Evolutionary conservation across 2,113 vertebrate species (phyloP).

Genomic region (Gyps fulvus): DNA sequence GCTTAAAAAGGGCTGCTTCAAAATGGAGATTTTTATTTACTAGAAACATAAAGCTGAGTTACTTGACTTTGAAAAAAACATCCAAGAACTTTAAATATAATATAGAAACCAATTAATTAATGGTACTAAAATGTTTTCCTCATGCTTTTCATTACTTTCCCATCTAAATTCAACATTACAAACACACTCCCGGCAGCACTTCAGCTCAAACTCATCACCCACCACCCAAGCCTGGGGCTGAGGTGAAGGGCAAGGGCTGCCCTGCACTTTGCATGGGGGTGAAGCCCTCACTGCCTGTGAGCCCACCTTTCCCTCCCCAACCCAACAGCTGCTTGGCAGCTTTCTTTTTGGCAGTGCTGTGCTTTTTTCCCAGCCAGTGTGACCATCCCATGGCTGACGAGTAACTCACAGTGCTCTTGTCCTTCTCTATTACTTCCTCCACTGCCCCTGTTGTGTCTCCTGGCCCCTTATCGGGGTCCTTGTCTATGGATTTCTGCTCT

Average conservation of each 20-base stretch:
- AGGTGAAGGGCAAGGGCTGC: background rate
- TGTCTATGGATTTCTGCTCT: background rate
- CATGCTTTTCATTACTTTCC: background rate
- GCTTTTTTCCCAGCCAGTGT: background rate
- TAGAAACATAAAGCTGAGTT: slow-evolving; percentile 6
- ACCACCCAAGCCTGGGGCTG: accelerated
- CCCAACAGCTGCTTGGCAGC: background rate
- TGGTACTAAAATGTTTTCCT: slow-evolving; percentile 9
- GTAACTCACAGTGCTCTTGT: background rate
- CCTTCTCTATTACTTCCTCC: background rate
- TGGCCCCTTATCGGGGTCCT: background rate
- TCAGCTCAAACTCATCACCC: background rate
- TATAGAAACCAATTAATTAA: slow-evolving; percentile 33
- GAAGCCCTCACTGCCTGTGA: accelerated
- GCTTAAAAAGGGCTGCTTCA: background rate
- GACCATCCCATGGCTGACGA: background rate
- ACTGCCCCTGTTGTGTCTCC: accelerated
- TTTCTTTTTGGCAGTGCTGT: background rate
- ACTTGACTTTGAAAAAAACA: background rate
- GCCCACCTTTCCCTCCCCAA: background rate
- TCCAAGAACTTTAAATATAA: background rate
- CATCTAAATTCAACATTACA: background rate
- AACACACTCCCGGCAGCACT: background rate
- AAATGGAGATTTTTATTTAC: slow-evolving; percentile 32
- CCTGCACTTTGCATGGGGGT: accelerated